Percentiles rank a stretch among this genome's conserved stretches.
Conservation (phyloP, 2,113 vertebrate species). For the Triplophysa siluroides region DNA sequence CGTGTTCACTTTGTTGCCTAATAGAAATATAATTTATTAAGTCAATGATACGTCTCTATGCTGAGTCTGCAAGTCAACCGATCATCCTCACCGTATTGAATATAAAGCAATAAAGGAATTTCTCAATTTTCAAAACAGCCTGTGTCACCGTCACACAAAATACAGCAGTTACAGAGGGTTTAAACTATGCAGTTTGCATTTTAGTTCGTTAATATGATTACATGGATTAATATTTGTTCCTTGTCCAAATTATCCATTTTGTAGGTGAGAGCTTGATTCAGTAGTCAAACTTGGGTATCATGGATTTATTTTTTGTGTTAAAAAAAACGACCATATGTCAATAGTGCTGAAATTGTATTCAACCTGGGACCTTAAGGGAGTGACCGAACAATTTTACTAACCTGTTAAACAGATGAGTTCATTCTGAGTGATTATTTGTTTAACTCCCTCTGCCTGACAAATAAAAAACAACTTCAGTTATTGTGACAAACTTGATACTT, state of each 20-base stretch:
- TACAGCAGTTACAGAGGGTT: too few species aligned
- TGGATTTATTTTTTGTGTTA: background rate
- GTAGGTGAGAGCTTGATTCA: too few species aligned
- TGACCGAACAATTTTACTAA: conserved; percentile 53
- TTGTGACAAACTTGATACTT: too few species aligned
- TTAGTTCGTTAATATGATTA: too few species aligned
- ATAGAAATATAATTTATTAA: background rate
- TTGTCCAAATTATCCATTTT: too few species aligned
- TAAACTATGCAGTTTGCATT: too few species aligned
- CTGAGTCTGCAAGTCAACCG: too few species aligned
- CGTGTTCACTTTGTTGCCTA: background rate
- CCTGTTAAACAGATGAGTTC: conserved; percentile 70
- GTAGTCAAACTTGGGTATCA: background rate
- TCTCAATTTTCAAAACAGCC: too few species aligned
- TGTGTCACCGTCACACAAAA: too few species aligned
- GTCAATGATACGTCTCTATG: background rate
- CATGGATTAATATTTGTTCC: too few species aligned
- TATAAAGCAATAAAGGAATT: too few species aligned
- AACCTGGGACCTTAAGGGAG: background rate
- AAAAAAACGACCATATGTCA: background rate
- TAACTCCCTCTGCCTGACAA: conserved; percentile 73
- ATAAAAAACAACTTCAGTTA: background rate
- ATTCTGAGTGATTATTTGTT: conserved; percentile 66
- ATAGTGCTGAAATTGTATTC: background rate
- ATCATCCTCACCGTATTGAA: too few species aligned